Evolutionary conservation across 1,140 invertebrate genomes (phyloP).

Genomic region (Ostrea denselamellosa): DNA sequence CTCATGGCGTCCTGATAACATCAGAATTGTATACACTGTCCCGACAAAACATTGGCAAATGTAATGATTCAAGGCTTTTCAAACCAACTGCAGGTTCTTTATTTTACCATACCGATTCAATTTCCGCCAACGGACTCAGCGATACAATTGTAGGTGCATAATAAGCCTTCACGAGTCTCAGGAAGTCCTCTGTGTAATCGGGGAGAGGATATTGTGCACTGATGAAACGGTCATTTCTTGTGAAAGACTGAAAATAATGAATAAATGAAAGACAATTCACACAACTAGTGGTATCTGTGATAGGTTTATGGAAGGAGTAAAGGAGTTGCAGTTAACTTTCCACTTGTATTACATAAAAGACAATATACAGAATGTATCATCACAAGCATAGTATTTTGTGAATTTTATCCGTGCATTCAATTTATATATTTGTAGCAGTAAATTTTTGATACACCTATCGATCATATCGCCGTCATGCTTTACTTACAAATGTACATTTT

Average conservation of each 20-base stretch:
- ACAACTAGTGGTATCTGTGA: neutral
- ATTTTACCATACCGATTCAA: neutral
- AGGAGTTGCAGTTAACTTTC: too few relatives aligned
- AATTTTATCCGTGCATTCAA: too few relatives aligned
- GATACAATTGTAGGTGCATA: constrained; percentile 15
- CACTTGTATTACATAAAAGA: too few relatives aligned
- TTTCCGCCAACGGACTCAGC: neutral
- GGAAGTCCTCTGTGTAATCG: neutral
- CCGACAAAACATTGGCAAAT: too few relatives aligned
- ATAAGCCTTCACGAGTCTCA: neutral
- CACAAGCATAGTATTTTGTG: too few relatives aligned
- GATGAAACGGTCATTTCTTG: neutral
- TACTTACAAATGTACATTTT: neutral
- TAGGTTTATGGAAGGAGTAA: too few relatives aligned
- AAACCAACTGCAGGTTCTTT: neutral
- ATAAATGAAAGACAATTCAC: neutral
- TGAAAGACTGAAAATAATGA: neutral
- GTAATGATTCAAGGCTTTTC: too few relatives aligned
- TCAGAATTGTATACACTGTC: too few relatives aligned
- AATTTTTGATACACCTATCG: too few relatives aligned
- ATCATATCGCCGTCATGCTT: neutral
- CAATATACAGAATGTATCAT: too few relatives aligned
- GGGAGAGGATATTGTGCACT: constrained; percentile 16
- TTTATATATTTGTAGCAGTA: too few relatives aligned
- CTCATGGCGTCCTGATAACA: too few relatives aligned